Evolutionary conservation across 1,140 invertebrate species (phyloP).

Genomic region (Dryas iulia): DNA sequence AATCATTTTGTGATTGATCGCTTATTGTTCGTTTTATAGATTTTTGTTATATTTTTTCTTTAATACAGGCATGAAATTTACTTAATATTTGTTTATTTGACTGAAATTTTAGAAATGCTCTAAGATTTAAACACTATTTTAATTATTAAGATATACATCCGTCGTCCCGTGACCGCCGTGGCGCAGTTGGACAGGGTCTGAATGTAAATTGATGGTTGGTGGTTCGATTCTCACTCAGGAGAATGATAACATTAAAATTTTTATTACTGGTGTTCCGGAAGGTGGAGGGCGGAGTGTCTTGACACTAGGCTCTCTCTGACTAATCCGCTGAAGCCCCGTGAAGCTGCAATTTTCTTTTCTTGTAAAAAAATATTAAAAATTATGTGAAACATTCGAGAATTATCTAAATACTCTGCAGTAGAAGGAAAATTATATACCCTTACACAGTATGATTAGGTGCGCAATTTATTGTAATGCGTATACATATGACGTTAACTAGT

Average conservation of each 20-base stretch:
- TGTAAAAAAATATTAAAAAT: background rate
- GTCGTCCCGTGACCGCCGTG: no score
- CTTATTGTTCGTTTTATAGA: conserved; percentile 43
- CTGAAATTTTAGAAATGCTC: background rate
- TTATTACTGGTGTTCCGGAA: no score
- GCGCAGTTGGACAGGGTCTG: no score
- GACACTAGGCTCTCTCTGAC: no score
- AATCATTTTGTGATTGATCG: conserved; percentile 61
- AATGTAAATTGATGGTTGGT: no score
- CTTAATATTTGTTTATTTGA: background rate
- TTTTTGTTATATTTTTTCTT: background rate
- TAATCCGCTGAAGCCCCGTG: no score
- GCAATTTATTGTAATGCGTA: background rate
- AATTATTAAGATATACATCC: no score
- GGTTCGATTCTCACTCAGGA: no score
- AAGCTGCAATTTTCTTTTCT: no score
- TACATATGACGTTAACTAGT: background rate
- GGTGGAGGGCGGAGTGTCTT: no score
- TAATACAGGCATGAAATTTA: background rate
- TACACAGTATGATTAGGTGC: background rate
- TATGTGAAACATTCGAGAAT: background rate
- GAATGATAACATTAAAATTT: no score
- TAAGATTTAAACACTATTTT: no score
- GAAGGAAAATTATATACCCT: background rate
- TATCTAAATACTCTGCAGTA: background rate